phyloP scores from a whole-genome alignment of 1,140 invertebrate species.

The Drosophila ogumai region DNA sequence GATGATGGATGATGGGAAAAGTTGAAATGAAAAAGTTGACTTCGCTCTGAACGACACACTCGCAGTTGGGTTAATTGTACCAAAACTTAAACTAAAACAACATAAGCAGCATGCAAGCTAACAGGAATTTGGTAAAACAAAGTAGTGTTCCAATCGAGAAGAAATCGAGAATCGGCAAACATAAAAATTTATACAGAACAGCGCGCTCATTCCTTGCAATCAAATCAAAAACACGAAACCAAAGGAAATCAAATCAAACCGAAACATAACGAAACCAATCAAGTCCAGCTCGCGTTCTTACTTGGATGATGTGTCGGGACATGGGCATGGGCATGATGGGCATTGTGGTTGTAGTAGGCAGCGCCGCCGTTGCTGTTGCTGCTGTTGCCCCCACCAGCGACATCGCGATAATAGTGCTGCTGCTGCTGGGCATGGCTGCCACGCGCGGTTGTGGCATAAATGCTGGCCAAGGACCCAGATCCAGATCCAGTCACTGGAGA shows the following conservation, averaged over 20 bases:
- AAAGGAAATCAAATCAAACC: constrained; percentile 36
- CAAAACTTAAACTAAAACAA: constrained; percentile 47
- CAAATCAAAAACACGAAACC: constrained; percentile 48
- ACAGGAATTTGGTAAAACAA: constrained; percentile 13
- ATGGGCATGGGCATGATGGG: constrained; percentile 48
- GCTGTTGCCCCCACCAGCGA: constrained; percentile 60
- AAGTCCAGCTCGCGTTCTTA: constrained; percentile 69
- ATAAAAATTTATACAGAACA: constrained; percentile 39
- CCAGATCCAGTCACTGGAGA: constrained; percentile 54
- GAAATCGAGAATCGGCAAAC: constrained; percentile 31
- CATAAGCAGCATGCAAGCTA: constrained; percentile 62
- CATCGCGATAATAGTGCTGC: constrained; percentile 67
- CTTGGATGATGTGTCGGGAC: constrained; percentile 76
- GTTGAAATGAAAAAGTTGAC: constrained; percentile 40
- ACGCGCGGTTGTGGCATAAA: constrained; percentile 73
- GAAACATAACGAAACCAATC: constrained; percentile 47
- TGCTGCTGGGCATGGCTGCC: constrained; percentile 57
- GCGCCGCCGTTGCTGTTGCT: constrained; percentile 64
- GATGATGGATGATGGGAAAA: constrained; percentile 55
- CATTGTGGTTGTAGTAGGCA: constrained; percentile 68
- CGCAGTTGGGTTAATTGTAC: constrained; percentile 43
- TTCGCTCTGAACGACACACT: constrained; percentile 14
- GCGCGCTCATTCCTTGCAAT: constrained; percentile 54
- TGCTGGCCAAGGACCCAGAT: constrained; percentile 55
- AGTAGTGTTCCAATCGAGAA: constrained; percentile 7